Conservation (phyloP, 2,113 vertebrate genomes). For the Catharus minimus region DNA sequence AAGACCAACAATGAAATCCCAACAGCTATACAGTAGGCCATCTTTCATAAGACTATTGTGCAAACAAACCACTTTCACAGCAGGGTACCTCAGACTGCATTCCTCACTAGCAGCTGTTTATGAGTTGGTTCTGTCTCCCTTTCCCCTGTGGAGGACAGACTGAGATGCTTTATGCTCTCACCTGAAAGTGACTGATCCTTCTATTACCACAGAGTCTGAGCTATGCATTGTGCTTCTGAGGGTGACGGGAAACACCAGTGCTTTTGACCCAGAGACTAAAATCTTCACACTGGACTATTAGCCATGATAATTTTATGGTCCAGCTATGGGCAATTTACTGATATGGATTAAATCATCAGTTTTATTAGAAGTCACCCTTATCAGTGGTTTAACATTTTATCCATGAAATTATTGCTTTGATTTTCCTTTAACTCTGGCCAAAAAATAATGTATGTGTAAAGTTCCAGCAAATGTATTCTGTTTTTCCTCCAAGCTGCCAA, state of each 20-base stretch:
- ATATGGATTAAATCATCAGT: fast-evolving
- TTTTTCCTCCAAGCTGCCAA: neutral
- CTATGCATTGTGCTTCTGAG: neutral
- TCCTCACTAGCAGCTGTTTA: neutral
- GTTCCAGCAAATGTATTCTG: neutral
- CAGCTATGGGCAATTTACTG: neutral
- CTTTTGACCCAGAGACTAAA: neutral
- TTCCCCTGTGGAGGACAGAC: neutral
- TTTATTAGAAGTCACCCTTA: neutral
- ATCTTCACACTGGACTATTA: neutral
- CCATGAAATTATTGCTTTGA: neutral
- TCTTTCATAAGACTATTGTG: slow-evolving; percentile 39
- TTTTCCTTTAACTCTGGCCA: neutral
- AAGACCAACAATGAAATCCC: neutral
- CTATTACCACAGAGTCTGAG: neutral
- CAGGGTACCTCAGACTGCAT: neutral
- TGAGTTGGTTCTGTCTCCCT: neutral
- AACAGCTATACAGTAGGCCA: neutral
- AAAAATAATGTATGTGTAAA: neutral
- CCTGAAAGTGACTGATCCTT: neutral
- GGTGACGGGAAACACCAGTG: neutral
- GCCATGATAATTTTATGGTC: neutral
- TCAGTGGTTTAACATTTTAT: neutral
- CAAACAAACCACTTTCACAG: slow-evolving; percentile 21
- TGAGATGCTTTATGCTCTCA: neutral